These are phyloP conservation scores for Nudaria mundana DNA, from an alignment of 2,888 invertebrate species.

Conservation along the genomic window DNA sequence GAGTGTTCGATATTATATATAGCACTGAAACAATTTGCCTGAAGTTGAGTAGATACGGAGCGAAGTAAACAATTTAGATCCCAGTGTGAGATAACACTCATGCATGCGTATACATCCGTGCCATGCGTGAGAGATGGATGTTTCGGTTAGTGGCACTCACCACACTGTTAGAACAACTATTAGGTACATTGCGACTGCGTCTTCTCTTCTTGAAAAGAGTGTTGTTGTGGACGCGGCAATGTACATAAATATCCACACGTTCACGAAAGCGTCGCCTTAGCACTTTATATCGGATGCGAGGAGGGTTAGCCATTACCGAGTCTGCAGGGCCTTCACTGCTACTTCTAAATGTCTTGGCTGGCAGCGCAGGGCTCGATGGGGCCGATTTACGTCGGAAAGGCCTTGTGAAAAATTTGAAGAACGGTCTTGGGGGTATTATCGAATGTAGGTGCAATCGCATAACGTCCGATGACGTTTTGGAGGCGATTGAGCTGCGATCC, in stretches of 20 bases:
- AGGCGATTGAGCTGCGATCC: slow-evolving; percentile 79
- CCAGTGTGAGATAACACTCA: slow-evolving; percentile 46
- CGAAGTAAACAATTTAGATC: slow-evolving; percentile 31
- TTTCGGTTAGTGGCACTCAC: slow-evolving; percentile 73
- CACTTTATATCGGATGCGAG: slow-evolving; percentile 58
- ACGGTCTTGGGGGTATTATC: slow-evolving; percentile 78
- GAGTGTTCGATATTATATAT: slow-evolving; percentile 55
- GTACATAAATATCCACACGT: slow-evolving; percentile 73
- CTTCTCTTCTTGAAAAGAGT: slow-evolving; percentile 52
- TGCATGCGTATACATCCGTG: slow-evolving; percentile 54
- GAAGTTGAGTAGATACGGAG: slow-evolving; percentile 16
- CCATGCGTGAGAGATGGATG: slow-evolving; percentile 46
- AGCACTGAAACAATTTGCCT: slow-evolving; percentile 41
- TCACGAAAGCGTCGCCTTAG: slow-evolving; percentile 66
- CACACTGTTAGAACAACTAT: slow-evolving; percentile 70
- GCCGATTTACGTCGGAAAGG: slow-evolving; percentile 86
- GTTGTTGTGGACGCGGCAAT: slow-evolving; percentile 62
- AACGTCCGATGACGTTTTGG: slow-evolving; percentile 72
- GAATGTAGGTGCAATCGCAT: slow-evolving; percentile 80
- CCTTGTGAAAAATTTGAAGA: slow-evolving; percentile 84
- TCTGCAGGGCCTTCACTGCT: slow-evolving; percentile 76
- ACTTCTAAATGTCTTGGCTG: slow-evolving; percentile 76
- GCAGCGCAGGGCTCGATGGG: slow-evolving; percentile 83
- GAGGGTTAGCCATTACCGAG: slow-evolving; percentile 65
- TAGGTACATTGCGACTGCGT: slow-evolving; percentile 47